Percentiles rank a stretch among this genome's conserved stretches.
Evolutionary conservation across 2,797 vertebrate species (phyloP).

Genomic region (Melopsittacus undulatus): DNA sequence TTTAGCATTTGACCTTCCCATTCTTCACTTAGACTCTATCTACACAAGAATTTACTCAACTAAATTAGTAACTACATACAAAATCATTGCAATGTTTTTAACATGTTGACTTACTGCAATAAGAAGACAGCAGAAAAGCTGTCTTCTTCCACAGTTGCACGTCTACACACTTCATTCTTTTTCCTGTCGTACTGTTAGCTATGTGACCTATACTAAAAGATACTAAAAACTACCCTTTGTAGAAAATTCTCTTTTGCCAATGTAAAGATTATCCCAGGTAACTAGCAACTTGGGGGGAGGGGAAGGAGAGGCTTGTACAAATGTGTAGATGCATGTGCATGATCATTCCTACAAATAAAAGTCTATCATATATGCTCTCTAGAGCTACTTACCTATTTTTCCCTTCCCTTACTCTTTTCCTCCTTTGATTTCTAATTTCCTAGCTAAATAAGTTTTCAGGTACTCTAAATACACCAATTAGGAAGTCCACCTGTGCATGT

Average conservation of each 20-base stretch:
- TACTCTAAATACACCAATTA: not conserved
- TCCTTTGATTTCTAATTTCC: not conserved
- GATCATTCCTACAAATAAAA: not conserved
- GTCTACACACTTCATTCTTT: not conserved
- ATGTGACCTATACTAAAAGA: not conserved
- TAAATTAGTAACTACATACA: not conserved
- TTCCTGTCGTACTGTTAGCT: not conserved
- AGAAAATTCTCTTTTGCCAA: not conserved
- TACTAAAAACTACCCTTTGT: not conserved
- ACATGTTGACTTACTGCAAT: rapidly evolving
- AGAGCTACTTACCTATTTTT: not conserved
- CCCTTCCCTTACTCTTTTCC: not conserved
- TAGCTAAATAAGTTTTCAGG: not conserved
- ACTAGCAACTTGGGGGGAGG: not conserved
- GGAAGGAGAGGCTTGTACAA: not conserved
- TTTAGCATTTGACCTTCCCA: not conserved
- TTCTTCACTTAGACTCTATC: not conserved
- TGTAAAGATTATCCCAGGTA: not conserved
- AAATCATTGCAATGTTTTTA: not conserved
- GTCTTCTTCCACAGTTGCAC: not conserved
- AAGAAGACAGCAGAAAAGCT: not conserved
- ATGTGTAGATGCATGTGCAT: not conserved
- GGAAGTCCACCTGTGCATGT: not conserved
- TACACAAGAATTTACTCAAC: not conserved
- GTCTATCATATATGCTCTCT: not conserved